Conservation (phyloP, 2,888 invertebrate genomes). For the Eupithecia abbreviata region DNA sequence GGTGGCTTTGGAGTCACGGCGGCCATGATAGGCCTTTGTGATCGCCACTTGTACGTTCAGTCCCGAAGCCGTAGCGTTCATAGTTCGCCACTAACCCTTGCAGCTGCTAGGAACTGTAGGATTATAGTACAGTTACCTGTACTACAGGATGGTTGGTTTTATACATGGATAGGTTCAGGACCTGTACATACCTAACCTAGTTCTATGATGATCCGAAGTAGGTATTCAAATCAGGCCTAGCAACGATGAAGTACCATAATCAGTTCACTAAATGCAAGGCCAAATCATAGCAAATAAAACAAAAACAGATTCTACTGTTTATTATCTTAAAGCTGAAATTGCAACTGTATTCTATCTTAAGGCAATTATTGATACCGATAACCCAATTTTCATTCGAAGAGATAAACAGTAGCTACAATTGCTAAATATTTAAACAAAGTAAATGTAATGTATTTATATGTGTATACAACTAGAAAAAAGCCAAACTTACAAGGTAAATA, state of each 20-base stretch:
- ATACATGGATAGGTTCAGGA: too few relatives aligned
- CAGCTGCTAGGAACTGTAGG: too few relatives aligned
- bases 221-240: background rate
- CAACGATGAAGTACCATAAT: slow-evolving; percentile 1
- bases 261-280: background rate
- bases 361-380: slow-evolving; percentile 26
- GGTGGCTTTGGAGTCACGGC: too few relatives aligned
- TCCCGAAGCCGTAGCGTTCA: too few relatives aligned
- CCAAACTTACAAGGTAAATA: too few relatives aligned
- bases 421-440: background rate
- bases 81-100: too few relatives aligned
- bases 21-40: too few relatives aligned
- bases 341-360: background rate
- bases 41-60: too few relatives aligned
- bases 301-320: background rate
- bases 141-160: too few relatives aligned
- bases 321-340: background rate
- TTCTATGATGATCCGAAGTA: background rate
- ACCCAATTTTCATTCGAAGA: slow-evolving; percentile 28
- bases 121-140: too few relatives aligned
- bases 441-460: background rate
- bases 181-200: background rate
- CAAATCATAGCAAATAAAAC: background rate
- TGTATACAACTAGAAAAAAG: too few relatives aligned
- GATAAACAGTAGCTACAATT: slow-evolving; percentile 10